Evolutionary conservation across 37 sponge, comb jelly and placozoan genomes (phyloP).

Genomic region (Aplysina aerophoba): DNA sequence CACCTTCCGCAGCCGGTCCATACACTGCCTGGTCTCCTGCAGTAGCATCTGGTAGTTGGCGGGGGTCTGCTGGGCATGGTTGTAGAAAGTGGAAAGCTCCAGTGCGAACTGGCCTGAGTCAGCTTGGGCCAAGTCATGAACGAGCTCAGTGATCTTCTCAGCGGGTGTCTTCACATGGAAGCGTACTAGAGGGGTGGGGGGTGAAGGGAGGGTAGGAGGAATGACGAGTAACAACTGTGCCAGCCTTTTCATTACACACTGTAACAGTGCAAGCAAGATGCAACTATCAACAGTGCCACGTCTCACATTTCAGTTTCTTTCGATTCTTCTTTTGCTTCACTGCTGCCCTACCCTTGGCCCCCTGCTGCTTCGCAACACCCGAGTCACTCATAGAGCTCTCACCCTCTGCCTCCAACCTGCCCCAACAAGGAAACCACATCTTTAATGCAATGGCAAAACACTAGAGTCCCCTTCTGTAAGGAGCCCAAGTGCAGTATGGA

Average conservation of each 20-base stretch:
- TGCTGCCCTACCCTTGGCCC: not conserved
- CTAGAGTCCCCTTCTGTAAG: too few relatives aligned
- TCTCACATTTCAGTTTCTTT: constrained; percentile 30
- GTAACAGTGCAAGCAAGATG: not conserved
- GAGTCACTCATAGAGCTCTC: too few relatives aligned
- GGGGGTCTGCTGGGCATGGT: not conserved
- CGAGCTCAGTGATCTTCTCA: constrained; percentile 7
- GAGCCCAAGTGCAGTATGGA: too few relatives aligned
- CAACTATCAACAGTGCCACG: not conserved
- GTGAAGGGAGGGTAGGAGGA: not conserved
- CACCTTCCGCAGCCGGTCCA: constrained; percentile 56
- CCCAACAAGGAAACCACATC: too few relatives aligned
- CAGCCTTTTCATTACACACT: not conserved
- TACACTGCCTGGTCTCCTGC: constrained; percentile 58
- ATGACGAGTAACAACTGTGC: not conserved
- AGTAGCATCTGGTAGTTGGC: constrained; percentile 16
- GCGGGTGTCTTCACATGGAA: constrained; percentile 31
- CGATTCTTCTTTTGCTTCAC: constrained; percentile 15
- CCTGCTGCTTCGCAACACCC: too few relatives aligned
- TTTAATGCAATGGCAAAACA: too few relatives aligned
- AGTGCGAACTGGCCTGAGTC: not conserved
- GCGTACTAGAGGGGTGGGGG: not conserved
- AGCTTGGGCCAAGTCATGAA: not conserved
- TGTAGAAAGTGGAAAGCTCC: constrained; percentile 4
- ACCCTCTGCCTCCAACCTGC: too few relatives aligned